Conservation (phyloP, 2,888 invertebrate genomes). For the Drosophila tanythrix region DNA sequence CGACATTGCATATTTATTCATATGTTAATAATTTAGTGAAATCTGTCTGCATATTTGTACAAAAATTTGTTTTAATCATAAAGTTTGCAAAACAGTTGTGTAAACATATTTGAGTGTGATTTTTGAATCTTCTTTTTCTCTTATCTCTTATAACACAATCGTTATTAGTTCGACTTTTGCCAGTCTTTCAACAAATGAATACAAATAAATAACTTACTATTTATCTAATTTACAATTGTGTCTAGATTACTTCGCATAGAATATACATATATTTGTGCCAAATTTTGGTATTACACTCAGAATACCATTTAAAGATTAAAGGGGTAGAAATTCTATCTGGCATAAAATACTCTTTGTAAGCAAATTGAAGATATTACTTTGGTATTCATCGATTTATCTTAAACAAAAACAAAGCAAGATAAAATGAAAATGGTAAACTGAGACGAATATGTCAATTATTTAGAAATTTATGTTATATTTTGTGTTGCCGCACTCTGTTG, state of each 20-base stretch:
- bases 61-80: slow-evolving; percentile 4
- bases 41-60: slow-evolving; percentile 11
- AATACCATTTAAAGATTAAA: not conserved
- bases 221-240: not conserved
- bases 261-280: not conserved
- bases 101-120: not conserved
- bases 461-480: slow-evolving; percentile 17
- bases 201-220: not conserved
- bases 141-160: not conserved
- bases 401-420: not conserved
- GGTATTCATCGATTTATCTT: not conserved
- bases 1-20: slow-evolving; percentile 63
- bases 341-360: not conserved
- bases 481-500: slow-evolving; percentile 13
- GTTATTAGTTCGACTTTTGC: not conserved
- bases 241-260: not conserved
- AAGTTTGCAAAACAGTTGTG: not conserved
- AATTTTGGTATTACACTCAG: not conserved
- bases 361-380: not conserved
- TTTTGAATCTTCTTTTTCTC: not conserved
- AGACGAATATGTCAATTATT: slow-evolving; percentile 6
- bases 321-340: not conserved
- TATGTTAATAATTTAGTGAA: slow-evolving; percentile 70
- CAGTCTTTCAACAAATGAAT: not conserved
- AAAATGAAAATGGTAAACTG: not conserved